phyloP scores from a whole-genome alignment of 2,888 invertebrate species.

The Elysia crispata region DNA sequence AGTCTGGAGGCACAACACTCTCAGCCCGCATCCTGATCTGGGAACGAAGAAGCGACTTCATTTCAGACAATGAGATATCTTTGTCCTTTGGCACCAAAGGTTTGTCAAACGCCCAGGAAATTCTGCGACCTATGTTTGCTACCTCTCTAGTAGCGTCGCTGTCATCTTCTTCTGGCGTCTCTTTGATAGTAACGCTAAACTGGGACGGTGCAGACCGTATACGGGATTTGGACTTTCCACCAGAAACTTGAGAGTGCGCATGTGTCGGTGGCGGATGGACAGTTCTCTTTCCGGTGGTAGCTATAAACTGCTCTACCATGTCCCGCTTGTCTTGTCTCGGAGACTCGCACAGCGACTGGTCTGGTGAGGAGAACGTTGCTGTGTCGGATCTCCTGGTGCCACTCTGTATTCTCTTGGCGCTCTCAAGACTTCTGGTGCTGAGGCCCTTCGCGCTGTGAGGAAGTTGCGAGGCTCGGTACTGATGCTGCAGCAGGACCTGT shows the following conservation, averaged over 20 bases:
- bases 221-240: conserved; percentile 40
- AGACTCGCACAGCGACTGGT: conserved; percentile 11
- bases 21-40: conserved; percentile 73
- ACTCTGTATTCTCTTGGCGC: conserved; percentile 69
- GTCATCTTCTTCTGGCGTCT: conserved; percentile 55
- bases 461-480: conserved; percentile 62
- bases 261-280: conserved; percentile 52
- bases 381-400: conserved; percentile 32
- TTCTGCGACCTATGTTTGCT: conserved; percentile 61
- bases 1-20: conserved; percentile 72
- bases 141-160: conserved; percentile 61
- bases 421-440: conserved; percentile 65
- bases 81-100: conserved; percentile 65
- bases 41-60: conserved; percentile 72
- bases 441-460: conserved; percentile 73
- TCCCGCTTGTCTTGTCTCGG: conserved; percentile 20
- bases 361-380: conserved; percentile 1
- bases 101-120: conserved; percentile 76
- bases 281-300: not conserved
- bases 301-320: conserved; percentile 15
- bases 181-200: conserved; percentile 62
- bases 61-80: conserved; percentile 71
- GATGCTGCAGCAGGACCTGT: conserved; percentile 56
- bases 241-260: conserved; percentile 28
- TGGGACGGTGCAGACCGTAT: conserved; percentile 60